phyloP scores from a whole-genome alignment of 2,113 vertebrate species.

The Terrapene triunguis region DNA sequence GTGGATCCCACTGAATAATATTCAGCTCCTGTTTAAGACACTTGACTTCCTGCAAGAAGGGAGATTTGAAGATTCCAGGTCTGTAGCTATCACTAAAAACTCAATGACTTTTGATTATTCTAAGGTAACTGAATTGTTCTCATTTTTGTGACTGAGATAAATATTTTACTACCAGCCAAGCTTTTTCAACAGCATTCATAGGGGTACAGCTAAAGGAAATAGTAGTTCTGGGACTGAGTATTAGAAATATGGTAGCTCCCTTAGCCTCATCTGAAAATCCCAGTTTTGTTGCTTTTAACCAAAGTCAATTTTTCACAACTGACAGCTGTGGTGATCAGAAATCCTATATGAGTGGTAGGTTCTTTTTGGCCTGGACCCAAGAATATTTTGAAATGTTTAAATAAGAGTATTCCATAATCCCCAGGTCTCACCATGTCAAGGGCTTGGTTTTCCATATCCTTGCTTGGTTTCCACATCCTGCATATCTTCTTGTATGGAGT shows the following conservation, averaged over 20 bases:
- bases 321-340: not conserved
- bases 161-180: not conserved
- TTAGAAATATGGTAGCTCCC: not conserved
- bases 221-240: not conserved
- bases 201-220: not conserved
- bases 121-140: not conserved
- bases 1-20: not conserved
- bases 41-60: not conserved
- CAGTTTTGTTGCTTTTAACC: not conserved
- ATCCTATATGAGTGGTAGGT: not conserved
- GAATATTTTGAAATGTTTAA: not conserved
- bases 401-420: not conserved
- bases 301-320: not conserved
- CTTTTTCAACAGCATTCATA: not conserved
- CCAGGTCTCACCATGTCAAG: not conserved
- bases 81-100: not conserved
- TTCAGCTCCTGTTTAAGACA: accelerated
- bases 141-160: not conserved
- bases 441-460: accelerated
- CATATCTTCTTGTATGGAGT: slow-evolving; percentile 4
- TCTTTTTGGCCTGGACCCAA: not conserved
- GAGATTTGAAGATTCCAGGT: not conserved
- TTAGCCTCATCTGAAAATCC: not conserved
- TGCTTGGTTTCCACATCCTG: not conserved
- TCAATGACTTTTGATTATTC: not conserved